Conservation (phyloP, 30 jellyfish, hydroid and myxozoan genomes). For the Pseudorhiza aurosa region DNA sequence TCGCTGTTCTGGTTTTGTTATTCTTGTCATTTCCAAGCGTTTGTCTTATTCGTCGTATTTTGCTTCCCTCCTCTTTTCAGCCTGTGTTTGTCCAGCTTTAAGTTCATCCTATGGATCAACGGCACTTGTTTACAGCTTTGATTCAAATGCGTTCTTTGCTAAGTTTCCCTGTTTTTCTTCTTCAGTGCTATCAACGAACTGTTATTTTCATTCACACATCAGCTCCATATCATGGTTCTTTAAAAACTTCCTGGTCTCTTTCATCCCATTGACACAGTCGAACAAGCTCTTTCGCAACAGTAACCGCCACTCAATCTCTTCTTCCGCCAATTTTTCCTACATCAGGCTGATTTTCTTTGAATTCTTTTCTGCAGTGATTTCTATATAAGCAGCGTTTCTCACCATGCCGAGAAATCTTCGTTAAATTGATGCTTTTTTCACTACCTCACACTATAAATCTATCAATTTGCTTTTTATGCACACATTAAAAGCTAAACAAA, state of each 20-base stretch:
- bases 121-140: neutral
- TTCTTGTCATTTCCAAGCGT: neutral
- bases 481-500: too few relatives aligned
- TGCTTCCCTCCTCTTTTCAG: neutral
- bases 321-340: too few relatives aligned
- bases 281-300: neutral
- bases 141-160: neutral
- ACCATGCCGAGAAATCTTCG: neutral
- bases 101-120: neutral
- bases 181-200: neutral
- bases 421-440: too few relatives aligned
- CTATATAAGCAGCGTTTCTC: neutral
- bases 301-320: too few relatives aligned
- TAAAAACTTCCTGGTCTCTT: neutral
- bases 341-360: neutral
- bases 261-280: constrained; percentile 8
- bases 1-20: neutral
- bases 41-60: neutral
- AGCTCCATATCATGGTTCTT: neutral
- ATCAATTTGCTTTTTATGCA: too few relatives aligned
- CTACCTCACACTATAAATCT: too few relatives aligned
- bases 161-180: neutral
- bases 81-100: constrained; percentile 9
- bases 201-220: neutral
- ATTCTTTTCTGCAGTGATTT: neutral